A percentile compares a stretch with the other conserved stretches of the same genome.
Evolutionary conservation across 2,113 vertebrate species (phyloP).

Genomic region (Cricetomys ansorgei): DNA sequence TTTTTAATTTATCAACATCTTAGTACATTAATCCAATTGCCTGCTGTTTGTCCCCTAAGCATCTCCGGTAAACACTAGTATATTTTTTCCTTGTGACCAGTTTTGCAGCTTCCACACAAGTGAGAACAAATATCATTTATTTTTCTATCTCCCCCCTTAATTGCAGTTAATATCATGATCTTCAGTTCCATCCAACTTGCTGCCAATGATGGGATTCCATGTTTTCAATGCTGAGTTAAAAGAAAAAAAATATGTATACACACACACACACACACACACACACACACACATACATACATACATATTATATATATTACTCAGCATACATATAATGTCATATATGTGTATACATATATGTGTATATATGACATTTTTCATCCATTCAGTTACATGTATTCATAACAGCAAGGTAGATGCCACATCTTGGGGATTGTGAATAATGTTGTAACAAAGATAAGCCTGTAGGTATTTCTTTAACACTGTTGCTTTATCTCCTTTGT

Average conservation of each 20-base stretch:
- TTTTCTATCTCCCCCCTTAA: background rate
- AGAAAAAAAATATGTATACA: too few species aligned
- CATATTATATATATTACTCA: background rate
- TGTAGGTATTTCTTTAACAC: background rate
- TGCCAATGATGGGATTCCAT: background rate
- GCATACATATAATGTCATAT: too few species aligned
- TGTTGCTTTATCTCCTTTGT: background rate
- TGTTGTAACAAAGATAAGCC: background rate
- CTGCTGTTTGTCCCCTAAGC: background rate
- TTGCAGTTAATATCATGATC: background rate
- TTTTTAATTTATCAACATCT: too few species aligned
- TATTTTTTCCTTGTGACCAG: background rate
- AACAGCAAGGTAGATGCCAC: background rate
- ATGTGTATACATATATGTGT: too few species aligned
- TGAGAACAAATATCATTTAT: background rate
- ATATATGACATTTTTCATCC: rapidly evolving
- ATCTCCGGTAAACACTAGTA: background rate
- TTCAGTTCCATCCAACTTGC: background rate
- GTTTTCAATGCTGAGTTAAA: background rate
- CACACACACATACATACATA: background rate
- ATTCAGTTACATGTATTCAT: too few species aligned
- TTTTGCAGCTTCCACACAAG: background rate
- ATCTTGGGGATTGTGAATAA: background rate
- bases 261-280: background rate
- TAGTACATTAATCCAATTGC: background rate